Conservation (phyloP, 2,113 vertebrate species). For the Poeciliopsis occidentalis region DNA sequence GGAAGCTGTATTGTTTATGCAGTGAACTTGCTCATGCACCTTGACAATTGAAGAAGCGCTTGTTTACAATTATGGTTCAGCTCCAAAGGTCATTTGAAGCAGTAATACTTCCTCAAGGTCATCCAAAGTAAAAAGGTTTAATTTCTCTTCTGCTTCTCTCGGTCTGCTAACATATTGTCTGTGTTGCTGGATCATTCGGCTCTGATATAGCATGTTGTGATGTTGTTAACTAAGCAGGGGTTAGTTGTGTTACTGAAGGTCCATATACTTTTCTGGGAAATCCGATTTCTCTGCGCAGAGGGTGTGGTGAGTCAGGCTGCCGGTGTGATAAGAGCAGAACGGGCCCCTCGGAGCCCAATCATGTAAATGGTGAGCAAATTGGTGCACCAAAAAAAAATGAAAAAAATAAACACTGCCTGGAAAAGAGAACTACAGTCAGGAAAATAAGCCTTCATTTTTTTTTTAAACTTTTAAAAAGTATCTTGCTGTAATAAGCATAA, state of each 20-base stretch:
- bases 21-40: background rate
- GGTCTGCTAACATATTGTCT: constrained; percentile 17
- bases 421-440: background rate
- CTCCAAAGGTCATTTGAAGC: constrained; percentile 57
- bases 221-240: constrained; percentile 38
- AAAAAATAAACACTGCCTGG: background rate
- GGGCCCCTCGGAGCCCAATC: constrained; percentile 55
- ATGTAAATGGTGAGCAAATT: constrained; percentile 53
- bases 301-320: constrained; percentile 67
- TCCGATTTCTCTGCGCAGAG: constrained; percentile 52
- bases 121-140: constrained; percentile 50
- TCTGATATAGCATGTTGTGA: constrained; percentile 51
- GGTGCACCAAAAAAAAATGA: constrained; percentile 48
- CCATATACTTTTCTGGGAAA: constrained; percentile 60
- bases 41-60: constrained; percentile 9
- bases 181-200: constrained; percentile 63
- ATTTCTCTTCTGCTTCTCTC: constrained; percentile 16
- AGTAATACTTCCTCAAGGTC: constrained; percentile 45
- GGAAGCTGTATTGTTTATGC: background rate
- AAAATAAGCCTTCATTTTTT: constrained; percentile 1
- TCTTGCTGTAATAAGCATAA: constrained; percentile 20
- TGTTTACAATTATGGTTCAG: constrained; percentile 28
- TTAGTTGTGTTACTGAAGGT: constrained; percentile 59
- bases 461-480: constrained; percentile 3
- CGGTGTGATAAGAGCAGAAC: constrained; percentile 64